phyloP scores from a whole-genome alignment of 2,797 vertebrate genomes.

The Halcyon badia region DNA sequence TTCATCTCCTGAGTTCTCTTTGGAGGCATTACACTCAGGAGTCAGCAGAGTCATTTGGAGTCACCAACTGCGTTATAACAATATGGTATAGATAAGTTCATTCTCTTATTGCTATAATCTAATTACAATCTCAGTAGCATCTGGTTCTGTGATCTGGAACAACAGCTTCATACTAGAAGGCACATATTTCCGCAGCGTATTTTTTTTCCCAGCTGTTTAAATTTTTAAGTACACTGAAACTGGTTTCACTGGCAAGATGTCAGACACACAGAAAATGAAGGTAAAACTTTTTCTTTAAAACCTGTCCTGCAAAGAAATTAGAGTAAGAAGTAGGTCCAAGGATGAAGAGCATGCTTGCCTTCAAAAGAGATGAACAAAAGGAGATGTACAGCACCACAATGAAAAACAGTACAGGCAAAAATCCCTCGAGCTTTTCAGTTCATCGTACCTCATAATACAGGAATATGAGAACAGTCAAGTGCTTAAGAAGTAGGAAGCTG shows the following conservation, averaged over 20 bases:
- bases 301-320: not conserved
- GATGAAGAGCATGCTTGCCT: not conserved
- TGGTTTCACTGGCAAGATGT: not conserved
- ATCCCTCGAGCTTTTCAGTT: not conserved
- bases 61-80: not conserved
- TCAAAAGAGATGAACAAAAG: not conserved
- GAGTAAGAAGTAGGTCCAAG: not conserved
- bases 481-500: not conserved
- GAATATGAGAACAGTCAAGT: not conserved
- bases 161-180: not conserved
- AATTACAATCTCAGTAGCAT: not conserved
- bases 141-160: not conserved
- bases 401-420: not conserved
- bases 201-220: not conserved
- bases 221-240: not conserved
- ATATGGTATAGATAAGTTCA: fast-evolving
- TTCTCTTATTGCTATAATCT: not conserved
- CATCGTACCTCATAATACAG: not conserved
- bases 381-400: not conserved
- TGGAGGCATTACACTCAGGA: not conserved
- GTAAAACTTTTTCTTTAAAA: not conserved
- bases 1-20: not conserved
- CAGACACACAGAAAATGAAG: not conserved
- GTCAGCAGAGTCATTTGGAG: not conserved
- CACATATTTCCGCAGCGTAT: not conserved